Base-by-base conservation (phyloP, 2,113 vertebrate genomes). In the Peromyscus leucopus region DNA sequence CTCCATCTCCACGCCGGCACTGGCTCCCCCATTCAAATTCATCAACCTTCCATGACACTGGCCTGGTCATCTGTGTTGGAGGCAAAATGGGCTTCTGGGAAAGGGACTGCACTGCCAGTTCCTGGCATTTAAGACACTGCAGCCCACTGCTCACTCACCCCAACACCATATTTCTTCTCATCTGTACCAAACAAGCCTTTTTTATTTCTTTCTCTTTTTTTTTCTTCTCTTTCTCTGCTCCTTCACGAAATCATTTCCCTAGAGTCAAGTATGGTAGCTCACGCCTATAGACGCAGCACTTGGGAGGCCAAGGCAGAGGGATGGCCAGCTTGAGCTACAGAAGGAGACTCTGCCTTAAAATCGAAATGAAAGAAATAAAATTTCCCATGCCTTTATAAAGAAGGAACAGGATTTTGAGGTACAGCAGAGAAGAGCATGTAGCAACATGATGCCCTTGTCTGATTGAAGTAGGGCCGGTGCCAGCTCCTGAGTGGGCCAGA, bases 391-490 rank as follows among this genome's bases (percentile, higher is more conserved):
- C 9, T 75, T 93, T 82, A 22, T 65, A n/a, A 85, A 93, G n/a
- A 71, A 51, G 24, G 51, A 31, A 85, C 71, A 21, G 26, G 31
- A 93, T 39, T 22, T 33, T 72, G 86, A 79, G 91, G 39, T 61
- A 48, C 19, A 75, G 51, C 63, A 61, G 11, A 22, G 46, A 51
- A 85, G 94, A 91, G 22, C 42, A 13, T 9, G 63, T 16, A 19
- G 33, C 0, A 1, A 90, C n/a, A 59, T 28, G 51, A 61, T 63
- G 48, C 31, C 55, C 69, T 72, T 33, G 24, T 63, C 76, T 86
- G 33, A 86, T 28, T 51, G 6, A 0, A 1, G 11, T 28, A 0
- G 13, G 51, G 36, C 21, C 67, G 0, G 1, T 3, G 22, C 57
- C 63, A 71, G 46, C 42, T 93, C 59, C 92, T 69, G 28, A 89